Evolutionary conservation across 2,113 vertebrate species (phyloP).

Genomic region (Nasalis larvatus): DNA sequence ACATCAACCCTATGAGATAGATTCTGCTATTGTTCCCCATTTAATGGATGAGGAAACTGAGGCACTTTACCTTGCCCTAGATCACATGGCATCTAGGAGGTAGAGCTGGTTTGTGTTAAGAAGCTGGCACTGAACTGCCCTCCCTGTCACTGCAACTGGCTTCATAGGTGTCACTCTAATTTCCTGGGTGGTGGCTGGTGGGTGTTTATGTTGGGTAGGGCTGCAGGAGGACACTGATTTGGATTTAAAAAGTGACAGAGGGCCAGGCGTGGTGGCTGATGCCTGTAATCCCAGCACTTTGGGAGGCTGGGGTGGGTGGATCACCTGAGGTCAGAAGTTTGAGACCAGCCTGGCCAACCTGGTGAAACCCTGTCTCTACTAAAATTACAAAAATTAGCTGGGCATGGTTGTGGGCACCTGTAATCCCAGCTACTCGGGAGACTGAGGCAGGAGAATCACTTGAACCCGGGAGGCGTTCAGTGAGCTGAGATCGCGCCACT

Average conservation of each 20-base stretch:
- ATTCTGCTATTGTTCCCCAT: neutral
- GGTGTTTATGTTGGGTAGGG: neutral
- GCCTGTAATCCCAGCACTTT: too few relatives aligned
- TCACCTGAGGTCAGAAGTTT: too few relatives aligned
- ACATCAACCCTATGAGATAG: neutral
- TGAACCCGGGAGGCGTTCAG: too few relatives aligned
- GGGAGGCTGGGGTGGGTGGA: too few relatives aligned
- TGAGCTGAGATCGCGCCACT: too few relatives aligned
- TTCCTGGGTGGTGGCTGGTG: neutral
- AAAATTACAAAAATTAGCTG: too few relatives aligned
- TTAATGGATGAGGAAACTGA: neutral
- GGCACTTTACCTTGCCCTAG: neutral
- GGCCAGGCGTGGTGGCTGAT: too few relatives aligned
- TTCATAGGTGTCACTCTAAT: neutral
- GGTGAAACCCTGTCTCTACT: too few relatives aligned
- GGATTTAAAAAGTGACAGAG: neutral
- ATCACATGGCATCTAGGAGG: neutral
- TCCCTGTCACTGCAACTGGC: fast-evolving
- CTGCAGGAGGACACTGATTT: neutral
- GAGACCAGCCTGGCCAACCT: too few relatives aligned
- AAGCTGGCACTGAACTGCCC: neutral
- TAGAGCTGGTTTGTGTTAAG: neutral
- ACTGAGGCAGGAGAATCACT: too few relatives aligned
- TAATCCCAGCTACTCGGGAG: too few relatives aligned
- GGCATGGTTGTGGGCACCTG: too few relatives aligned